Evolutionary conservation across 2,797 vertebrate genomes (phyloP).

Genomic region (Todus mexicanus): DNA sequence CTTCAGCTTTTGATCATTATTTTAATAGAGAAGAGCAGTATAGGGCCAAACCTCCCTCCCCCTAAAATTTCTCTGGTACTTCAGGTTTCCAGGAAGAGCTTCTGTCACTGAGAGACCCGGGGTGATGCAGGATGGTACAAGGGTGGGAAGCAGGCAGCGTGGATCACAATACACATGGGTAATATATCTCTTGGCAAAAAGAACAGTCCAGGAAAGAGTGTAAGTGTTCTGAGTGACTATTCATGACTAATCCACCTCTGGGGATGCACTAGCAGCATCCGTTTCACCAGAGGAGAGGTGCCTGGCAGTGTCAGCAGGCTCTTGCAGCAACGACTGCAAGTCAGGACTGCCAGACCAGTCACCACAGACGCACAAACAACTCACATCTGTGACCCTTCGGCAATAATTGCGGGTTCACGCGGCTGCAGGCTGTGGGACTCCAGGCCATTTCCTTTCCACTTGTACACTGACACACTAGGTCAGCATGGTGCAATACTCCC

Average conservation of each 20-base stretch:
- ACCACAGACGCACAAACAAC: background rate
- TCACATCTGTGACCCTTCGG: background rate
- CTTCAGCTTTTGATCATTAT: background rate
- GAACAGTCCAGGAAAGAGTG: background rate
- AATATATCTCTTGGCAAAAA: background rate
- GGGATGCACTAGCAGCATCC: background rate
- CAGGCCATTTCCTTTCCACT: background rate
- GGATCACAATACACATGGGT: background rate
- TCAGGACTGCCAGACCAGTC: background rate
- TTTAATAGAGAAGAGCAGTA: background rate
- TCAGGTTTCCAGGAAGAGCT: background rate
- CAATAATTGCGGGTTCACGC: background rate
- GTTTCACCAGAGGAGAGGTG: background rate
- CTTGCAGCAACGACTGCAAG: background rate
- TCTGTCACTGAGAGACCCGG: background rate
- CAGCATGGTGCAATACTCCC: background rate
- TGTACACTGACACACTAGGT: background rate
- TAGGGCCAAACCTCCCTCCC: background rate
- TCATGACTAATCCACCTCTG: background rate
- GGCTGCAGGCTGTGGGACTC: background rate
- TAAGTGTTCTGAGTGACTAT: background rate
- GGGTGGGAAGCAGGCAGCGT: background rate
- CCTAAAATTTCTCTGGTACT: background rate
- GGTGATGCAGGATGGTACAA: background rate
- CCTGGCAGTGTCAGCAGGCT: background rate